Conservation (phyloP, 2,113 vertebrate genomes). For the Nesogale talazaci region DNA sequence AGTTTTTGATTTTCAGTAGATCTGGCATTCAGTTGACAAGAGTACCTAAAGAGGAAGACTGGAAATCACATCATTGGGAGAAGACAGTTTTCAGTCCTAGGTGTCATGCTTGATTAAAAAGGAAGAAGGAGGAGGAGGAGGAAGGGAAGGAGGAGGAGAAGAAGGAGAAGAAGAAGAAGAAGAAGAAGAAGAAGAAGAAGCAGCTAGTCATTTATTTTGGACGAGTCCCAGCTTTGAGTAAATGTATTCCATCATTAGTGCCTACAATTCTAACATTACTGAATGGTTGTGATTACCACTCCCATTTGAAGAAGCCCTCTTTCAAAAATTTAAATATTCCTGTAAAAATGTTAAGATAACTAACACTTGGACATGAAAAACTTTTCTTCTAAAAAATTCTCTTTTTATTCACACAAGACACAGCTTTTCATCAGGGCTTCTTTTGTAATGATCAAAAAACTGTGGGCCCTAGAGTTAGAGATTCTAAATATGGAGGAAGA, state of each 20-base stretch:
- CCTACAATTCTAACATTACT: background rate
- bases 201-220: no score
- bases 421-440: background rate
- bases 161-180: no score
- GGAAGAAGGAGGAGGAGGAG: no score
- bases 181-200: no score
- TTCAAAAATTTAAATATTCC: conserved; percentile 33
- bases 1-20: background rate
- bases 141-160: no score
- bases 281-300: background rate
- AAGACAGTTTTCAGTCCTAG: background rate
- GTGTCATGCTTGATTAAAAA: no score
- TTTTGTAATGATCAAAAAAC: background rate
- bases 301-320: background rate
- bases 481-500: background rate
- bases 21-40: background rate
- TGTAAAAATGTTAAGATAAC: background rate
- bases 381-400: background rate
- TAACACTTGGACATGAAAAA: background rate
- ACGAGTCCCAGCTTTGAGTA: background rate
- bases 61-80: background rate
- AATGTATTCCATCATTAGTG: background rate
- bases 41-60: background rate
- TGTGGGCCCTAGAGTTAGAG: background rate
- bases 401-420: background rate